Conservation (phyloP, 1,140 invertebrate genomes). For the Drosophila suzukii region DNA sequence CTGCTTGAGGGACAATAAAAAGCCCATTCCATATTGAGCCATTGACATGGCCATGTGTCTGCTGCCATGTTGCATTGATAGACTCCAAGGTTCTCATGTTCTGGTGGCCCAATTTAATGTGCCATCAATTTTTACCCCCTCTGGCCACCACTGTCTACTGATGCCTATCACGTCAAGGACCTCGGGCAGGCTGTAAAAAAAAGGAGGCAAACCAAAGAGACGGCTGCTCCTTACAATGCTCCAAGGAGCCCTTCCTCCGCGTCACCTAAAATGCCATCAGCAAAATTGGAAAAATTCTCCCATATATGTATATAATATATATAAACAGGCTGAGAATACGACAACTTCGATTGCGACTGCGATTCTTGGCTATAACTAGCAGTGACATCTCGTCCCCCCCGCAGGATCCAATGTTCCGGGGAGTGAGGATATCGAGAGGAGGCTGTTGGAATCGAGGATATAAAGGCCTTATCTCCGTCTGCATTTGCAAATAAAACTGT, state of each 20-base stretch:
- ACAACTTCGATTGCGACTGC: conserved; percentile 45
- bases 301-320: conserved; percentile 44
- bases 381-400: conserved; percentile 33
- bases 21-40: conserved; percentile 77
- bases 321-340: conserved; percentile 42
- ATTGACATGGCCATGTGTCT: conserved; percentile 46
- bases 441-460: conserved; percentile 46
- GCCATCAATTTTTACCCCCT: conserved; percentile 71
- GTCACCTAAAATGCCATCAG: conserved; percentile 80
- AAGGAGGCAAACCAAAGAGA: conserved; percentile 21
- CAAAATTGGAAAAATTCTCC: conserved; percentile 72
- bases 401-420: conserved; percentile 37
- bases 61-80: conserved; percentile 60
- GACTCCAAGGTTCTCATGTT: conserved; percentile 57
- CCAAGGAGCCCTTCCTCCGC: conserved; percentile 25
- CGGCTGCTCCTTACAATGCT: conserved; percentile 32
- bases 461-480: conserved; percentile 6
- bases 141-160: conserved; percentile 34
- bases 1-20: conserved; percentile 72
- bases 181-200: conserved; percentile 53
- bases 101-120: conserved; percentile 72
- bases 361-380: conserved; percentile 60
- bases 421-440: not conserved
- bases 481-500: conserved; percentile 8
- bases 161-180: conserved; percentile 67